Evolutionary conservation across 2,113 vertebrate genomes (phyloP).

Genomic region (Bolborhynchus lineola): DNA sequence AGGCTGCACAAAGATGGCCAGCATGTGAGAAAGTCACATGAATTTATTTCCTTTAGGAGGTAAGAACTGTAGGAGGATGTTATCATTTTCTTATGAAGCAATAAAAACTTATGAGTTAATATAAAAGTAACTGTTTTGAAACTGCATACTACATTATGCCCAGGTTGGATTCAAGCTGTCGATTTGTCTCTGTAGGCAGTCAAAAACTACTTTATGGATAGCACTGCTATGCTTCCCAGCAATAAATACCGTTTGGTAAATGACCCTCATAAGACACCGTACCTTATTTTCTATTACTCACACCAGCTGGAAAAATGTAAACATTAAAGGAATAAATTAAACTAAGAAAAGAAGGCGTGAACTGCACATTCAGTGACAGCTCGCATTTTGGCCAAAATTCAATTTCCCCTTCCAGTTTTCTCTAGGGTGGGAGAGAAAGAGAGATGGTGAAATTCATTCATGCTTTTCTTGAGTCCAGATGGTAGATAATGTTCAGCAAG

Average conservation of each 20-base stretch:
- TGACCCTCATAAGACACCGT: not conserved
- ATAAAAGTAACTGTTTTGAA: not conserved
- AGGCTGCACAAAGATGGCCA: not conserved
- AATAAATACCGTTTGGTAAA: not conserved
- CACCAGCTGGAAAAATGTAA: not conserved
- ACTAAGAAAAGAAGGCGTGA: not conserved
- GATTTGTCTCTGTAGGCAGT: not conserved
- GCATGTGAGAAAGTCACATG: not conserved
- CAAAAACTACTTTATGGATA: not conserved
- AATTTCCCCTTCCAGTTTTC: not conserved
- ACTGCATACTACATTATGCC: not conserved
- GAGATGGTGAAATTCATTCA: not conserved
- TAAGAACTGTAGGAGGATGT: not conserved
- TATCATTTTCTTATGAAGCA: not conserved
- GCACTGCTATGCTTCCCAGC: not conserved
- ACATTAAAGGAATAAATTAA: not conserved
- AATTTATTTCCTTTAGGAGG: not conserved
- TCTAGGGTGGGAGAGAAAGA: not conserved
- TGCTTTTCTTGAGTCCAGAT: not conserved
- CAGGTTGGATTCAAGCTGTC: not conserved
- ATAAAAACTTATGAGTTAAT: conserved; percentile 3
- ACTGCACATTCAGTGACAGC: not conserved
- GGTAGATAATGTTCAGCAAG: not conserved
- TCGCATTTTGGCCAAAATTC: not conserved
- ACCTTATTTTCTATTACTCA: not conserved